Base-by-base conservation (phyloP, 2,113 vertebrate species). In the Corynorhinus townsendii region DNA sequence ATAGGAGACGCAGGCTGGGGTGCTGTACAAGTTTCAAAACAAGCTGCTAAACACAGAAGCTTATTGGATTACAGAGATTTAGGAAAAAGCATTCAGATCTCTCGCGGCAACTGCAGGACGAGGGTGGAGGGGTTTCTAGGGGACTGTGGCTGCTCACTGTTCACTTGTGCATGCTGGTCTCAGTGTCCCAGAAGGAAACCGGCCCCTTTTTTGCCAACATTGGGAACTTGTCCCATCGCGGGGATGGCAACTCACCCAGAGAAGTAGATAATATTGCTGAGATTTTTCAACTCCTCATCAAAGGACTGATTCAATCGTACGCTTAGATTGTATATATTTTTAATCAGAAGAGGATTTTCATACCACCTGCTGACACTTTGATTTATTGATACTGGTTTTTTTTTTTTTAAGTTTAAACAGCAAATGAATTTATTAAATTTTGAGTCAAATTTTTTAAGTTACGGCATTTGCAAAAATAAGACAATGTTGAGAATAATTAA, bases 61-160 rank as follows among this genome's bases (percentile, higher is more conserved):
- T 99, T 98, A 99, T 98, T 99, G 98, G 99, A 99, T 99, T 98
- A 99, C 98, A 98, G 98, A 98, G 98, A 98, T 98, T 98, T 98
- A 98, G 98, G 98, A 94, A 96, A 97, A 98, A 95, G 97, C 97
- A 97, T 98, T 98, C 98, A 98, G 98, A 97, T 98, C 97, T 98
- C 97, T 97, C 92, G 94, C 96, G 91, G 98, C 97, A 96, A 97
- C 97, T 96, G 96, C 96, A 69, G 96, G 96, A 93, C 59, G 92
- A 92, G 96, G 95, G 97, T 94, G 96, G 97, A 96, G 97, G 97
- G 97, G 91, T 97, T 97, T 97, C 96, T 94, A 93, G 95, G 96
- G 76, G 85, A 90, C 91, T 59, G 97, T 93, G 96, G n/a, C 91
- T 7, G 93, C 96, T 97, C 94, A 86, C 96, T 95, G 93, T 93